Evolutionary conservation across 2,113 vertebrate genomes (phyloP).

Genomic region (Tenrec ecaudatus): DNA sequence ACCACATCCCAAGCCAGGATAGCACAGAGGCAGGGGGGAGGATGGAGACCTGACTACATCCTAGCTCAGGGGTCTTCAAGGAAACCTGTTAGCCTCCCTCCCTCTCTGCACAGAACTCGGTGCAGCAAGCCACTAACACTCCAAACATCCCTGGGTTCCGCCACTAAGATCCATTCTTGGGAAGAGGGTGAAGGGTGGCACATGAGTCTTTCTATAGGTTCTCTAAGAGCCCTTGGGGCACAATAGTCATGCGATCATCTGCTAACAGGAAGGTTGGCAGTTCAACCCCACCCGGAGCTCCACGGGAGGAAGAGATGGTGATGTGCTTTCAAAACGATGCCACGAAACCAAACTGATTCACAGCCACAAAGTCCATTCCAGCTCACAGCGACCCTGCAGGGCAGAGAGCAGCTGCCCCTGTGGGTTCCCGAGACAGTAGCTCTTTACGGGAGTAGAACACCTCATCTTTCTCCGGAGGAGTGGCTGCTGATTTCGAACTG

Average conservation of each 20-base stretch:
- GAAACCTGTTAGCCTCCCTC: background rate
- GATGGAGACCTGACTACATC: background rate
- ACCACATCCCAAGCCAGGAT: rapidly evolving
- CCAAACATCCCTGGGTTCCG: background rate
- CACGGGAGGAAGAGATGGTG: background rate
- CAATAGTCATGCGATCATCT: background rate
- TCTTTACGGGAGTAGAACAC: too few relatives aligned
- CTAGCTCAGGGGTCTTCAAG: background rate
- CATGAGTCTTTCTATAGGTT: background rate
- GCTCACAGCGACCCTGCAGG: too few relatives aligned
- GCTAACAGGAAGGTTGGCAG: background rate
- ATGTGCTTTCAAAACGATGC: too few relatives aligned
- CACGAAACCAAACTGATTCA: too few relatives aligned
- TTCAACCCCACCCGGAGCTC: background rate
- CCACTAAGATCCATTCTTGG: background rate
- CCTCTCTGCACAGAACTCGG: background rate
- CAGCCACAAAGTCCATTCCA: too few relatives aligned
- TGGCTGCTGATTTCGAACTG: too few relatives aligned
- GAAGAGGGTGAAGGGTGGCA: too few relatives aligned
- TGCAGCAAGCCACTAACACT: background rate
- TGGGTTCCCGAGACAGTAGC: too few relatives aligned
- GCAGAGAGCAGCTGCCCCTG: too few relatives aligned
- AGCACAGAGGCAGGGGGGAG: background rate
- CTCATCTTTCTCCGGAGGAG: too few relatives aligned
- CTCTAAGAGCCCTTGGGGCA: background rate